Base-by-base conservation (phyloP, 1,140 invertebrate species). In the Vanessa tameamea region DNA sequence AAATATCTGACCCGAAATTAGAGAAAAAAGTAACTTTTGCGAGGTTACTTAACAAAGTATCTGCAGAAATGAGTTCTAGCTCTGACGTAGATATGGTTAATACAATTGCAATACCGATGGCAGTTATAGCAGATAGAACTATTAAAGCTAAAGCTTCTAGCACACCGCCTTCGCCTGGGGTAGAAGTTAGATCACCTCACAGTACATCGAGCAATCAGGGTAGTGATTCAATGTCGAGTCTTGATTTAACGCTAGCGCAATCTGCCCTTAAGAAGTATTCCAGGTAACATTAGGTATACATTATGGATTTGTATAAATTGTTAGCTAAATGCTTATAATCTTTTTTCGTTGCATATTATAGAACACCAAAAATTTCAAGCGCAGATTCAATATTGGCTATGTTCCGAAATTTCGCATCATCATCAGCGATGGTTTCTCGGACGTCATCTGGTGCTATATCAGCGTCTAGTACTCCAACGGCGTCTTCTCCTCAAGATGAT, bases 21-120 rank as follows among this genome's bases (percentile, higher is more conserved):
- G 95, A 96, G 79, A 96, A 96, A 87, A 96, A 96, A 88, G 96
- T 96, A 0, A 96, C 95, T 1, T 96, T 96, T 84, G 96, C 96
- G 9, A 93, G 95, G 75, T 86, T 96, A 43, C 87, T 96, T 26
- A 95, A 95, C 79, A 96, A 95, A 90, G 95, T 96, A 5, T 95
- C 95, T 20, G 95, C 95, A 20, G 95, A 96, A 93, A 96, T 96
- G 94, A 95, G 94, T 76, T 95, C 95, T 14, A 95, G 95, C 37
- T 95, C 95, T 0, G 95, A 95, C 63, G 93, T 95, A 57, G 95
- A 95, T 78, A 92, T 94, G 82, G 93, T 88, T 13, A 92, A 94
- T 65, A 94, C 93, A 13, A 93, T 94, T 63, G 80, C 89, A 2
- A 92, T 92, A 64, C 89, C 91, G 0, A 92, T 92, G 91, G 89